Evolutionary conservation across 1,140 invertebrate species (phyloP).

Genomic region (Elymnias hypermnestra): DNA sequence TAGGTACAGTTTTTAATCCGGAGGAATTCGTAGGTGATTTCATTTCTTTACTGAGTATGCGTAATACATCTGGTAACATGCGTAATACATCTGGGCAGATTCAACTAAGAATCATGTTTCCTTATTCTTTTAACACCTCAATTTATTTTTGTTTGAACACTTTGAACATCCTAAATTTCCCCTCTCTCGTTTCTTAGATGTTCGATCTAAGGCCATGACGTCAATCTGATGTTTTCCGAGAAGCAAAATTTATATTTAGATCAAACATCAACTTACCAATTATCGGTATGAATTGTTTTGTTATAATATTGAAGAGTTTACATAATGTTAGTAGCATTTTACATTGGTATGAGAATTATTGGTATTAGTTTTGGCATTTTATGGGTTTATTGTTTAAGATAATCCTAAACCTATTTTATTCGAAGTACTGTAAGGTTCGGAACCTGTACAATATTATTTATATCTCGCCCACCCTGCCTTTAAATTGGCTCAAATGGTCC

Average conservation of each 20-base stretch:
- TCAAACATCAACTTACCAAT: slow-evolving; percentile 23
- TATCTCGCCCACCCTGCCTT: slow-evolving; percentile 36
- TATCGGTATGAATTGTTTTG: slow-evolving; percentile 14
- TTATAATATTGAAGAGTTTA: slow-evolving; percentile 5
- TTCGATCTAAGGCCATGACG: slow-evolving; percentile 43
- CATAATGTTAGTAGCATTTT: not conserved
- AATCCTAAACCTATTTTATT: too few relatives aligned
- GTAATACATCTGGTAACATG: not conserved
- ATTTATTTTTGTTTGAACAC: slow-evolving; percentile 35
- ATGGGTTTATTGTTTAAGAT: too few relatives aligned
- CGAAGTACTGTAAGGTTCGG: too few relatives aligned
- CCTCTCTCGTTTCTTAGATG: slow-evolving; percentile 42
- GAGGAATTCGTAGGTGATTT: not conserved
- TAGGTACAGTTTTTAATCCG: too few relatives aligned
- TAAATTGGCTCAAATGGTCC: slow-evolving; percentile 51
- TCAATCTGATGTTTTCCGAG: slow-evolving; percentile 37
- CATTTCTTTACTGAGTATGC: not conserved
- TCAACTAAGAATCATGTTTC: slow-evolving; percentile 11
- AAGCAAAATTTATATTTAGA: slow-evolving; percentile 24
- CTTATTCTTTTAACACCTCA: slow-evolving; percentile 20
- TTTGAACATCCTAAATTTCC: slow-evolving; percentile 43
- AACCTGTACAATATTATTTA: slow-evolving; percentile 30
- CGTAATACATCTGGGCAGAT: not conserved
- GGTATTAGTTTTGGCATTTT: too few relatives aligned
- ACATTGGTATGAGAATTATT: too few relatives aligned